Evolutionary conservation across 2,797 vertebrate species (phyloP).

Genomic region (Harpagifer antarcticus): DNA sequence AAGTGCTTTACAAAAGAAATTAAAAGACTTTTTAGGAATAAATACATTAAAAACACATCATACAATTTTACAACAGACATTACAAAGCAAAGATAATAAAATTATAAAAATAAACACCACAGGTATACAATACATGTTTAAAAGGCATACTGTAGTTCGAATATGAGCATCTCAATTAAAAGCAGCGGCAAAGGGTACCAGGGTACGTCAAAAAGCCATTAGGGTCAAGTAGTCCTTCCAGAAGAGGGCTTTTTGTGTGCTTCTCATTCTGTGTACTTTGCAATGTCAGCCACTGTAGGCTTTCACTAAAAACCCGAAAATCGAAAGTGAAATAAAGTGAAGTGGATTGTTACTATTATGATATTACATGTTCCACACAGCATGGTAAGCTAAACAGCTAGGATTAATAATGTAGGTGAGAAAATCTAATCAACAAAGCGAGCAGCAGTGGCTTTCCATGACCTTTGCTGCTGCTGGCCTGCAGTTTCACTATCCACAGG

Average conservation of each 20-base stretch:
- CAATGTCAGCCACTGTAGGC: slow-evolving; percentile 10
- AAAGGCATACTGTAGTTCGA: too few species aligned
- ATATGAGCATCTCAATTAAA: too few species aligned
- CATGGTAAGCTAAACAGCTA: slow-evolving; percentile 14
- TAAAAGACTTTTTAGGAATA: too few species aligned
- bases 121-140: too few species aligned
- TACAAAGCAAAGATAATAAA: too few species aligned
- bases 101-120: too few species aligned
- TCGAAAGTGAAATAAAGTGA: not conserved
- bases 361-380: not conserved
- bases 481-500: slow-evolving; percentile 52
- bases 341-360: not conserved
- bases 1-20: too few species aligned
- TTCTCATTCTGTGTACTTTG: slow-evolving; percentile 33
- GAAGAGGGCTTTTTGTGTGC: slow-evolving; percentile 28
- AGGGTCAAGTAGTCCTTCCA: slow-evolving; percentile 47
- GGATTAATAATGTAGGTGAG: slow-evolving; percentile 37
- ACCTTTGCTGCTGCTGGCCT: slow-evolving; percentile 65
- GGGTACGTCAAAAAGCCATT: slow-evolving; percentile 57
- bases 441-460: slow-evolving; percentile 52
- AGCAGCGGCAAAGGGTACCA: not conserved
- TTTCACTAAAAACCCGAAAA: not conserved
- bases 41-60: too few species aligned
- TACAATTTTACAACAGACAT: too few species aligned
- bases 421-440: slow-evolving; percentile 56